phyloP scores from a whole-genome alignment of 2,888 invertebrate species.

The Lasioglossum pauxillum region DNA sequence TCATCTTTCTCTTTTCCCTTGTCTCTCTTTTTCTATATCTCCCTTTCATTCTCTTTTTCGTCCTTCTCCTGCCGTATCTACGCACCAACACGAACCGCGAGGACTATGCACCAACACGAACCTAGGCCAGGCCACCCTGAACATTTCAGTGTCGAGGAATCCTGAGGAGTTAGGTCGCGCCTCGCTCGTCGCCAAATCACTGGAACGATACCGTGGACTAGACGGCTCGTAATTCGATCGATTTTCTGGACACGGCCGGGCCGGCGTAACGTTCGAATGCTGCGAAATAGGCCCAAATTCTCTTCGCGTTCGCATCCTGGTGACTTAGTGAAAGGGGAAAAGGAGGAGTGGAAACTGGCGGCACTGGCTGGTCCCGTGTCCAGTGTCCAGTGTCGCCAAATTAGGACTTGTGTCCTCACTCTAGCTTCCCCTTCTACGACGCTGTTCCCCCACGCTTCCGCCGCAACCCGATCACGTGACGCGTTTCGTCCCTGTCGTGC shows the following conservation, averaged over 20 bases:
- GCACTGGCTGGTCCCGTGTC: too few species aligned
- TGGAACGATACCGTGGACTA: constrained; percentile 39
- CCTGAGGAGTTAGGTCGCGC: constrained; percentile 39
- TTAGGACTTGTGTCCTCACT: too few species aligned
- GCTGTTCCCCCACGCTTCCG: too few species aligned
- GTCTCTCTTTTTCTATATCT: constrained; percentile 9
- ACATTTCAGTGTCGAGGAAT: constrained; percentile 47
- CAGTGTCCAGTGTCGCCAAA: too few species aligned
- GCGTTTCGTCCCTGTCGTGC: too few species aligned
- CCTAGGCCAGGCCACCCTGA: background rate
- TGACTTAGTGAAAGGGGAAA: too few species aligned
- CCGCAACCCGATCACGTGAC: too few species aligned
- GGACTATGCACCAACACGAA: background rate
- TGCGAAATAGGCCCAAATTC: constrained; percentile 23
- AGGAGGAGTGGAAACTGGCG: too few species aligned
- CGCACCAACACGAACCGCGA: constrained; percentile 1
- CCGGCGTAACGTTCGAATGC: constrained; percentile 34
- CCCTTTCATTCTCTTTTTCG: background rate
- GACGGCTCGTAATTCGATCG: constrained; percentile 58
- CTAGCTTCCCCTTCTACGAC: too few species aligned
- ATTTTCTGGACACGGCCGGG: constrained; percentile 13
- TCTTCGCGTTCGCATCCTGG: constrained; percentile 1
- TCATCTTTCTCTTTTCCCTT: background rate
- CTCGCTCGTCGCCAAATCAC: constrained; percentile 47
- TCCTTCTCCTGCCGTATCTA: background rate